A percentile compares a stretch with the other conserved stretches of the same genome.
Conservation (phyloP, 2,888 invertebrate species). For the Callimorpha dominula region DNA sequence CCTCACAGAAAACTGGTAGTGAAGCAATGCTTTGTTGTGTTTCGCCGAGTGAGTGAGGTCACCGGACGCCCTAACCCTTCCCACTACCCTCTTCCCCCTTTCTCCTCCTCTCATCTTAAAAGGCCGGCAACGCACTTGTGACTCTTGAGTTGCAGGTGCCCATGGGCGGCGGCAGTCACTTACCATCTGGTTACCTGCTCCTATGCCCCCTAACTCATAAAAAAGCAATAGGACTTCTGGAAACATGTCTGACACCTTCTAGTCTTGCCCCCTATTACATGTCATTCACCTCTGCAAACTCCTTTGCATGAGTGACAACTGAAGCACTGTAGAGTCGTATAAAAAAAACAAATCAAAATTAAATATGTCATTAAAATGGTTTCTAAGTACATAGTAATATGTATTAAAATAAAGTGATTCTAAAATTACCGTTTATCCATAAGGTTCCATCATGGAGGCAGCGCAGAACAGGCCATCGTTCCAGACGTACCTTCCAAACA, state of each 20-base stretch:
- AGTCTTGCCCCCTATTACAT: not conserved
- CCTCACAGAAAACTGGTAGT: too few species aligned
- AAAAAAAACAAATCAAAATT: not conserved
- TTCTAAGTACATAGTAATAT: too few species aligned
- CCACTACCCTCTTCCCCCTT: too few species aligned
- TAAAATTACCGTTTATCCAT: conserved; percentile 16
- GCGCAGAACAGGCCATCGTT: conserved; percentile 88
- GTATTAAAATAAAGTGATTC: not conserved
- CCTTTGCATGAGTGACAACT: not conserved
- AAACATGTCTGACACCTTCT: not conserved
- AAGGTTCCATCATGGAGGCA: conserved; percentile 90
- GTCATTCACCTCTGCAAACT: not conserved
- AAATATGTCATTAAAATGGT: not conserved
- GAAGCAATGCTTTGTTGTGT: too few species aligned
- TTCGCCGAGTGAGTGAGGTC: too few species aligned
- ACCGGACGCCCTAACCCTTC: too few species aligned
- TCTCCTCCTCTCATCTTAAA: too few species aligned
- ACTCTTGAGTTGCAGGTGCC: too few species aligned
- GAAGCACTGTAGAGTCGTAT: not conserved
- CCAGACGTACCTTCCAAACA: conserved; percentile 81
- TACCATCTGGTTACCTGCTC: too few species aligned
- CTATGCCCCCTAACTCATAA: too few species aligned
- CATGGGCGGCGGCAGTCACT: too few species aligned
- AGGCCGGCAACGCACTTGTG: too few species aligned
- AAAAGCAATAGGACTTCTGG: not conserved